A percentile compares a stretch with the other conserved stretches of the same genome.
phyloP scores from a whole-genome alignment of 2,113 vertebrate species.

The Isichthys henryi region DNA sequence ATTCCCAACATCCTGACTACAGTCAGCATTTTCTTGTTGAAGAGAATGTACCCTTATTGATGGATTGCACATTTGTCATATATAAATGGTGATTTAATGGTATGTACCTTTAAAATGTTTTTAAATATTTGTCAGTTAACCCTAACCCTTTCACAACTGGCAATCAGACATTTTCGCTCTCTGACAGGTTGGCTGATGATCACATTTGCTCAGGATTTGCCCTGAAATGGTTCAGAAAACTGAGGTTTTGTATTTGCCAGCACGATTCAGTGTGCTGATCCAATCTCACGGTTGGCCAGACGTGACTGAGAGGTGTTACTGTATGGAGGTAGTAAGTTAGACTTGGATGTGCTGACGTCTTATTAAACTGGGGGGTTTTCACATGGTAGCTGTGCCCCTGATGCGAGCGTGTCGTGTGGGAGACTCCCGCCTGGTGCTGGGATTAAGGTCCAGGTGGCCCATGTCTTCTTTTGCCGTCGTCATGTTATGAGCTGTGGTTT shows the following conservation, averaged over 20 bases:
- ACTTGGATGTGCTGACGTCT: not conserved
- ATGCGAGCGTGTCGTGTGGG: no score
- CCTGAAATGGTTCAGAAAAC: not conserved
- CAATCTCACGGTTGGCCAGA: not conserved
- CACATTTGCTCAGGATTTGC: not conserved
- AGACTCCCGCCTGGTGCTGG: not conserved
- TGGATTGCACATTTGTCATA: not conserved
- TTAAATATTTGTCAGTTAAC: no score
- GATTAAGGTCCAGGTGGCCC: not conserved
- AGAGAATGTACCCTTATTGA: not conserved
- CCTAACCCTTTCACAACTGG: not conserved
- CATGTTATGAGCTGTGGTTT: no score
- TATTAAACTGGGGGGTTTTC: not conserved
- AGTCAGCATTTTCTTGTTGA: not conserved
- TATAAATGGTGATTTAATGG: not conserved
- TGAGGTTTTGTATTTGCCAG: not conserved
- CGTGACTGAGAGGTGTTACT: not conserved
- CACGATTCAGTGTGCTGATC: not conserved
- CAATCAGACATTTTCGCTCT: not conserved
- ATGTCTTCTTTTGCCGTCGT: not conserved
- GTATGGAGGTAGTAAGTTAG: not conserved
- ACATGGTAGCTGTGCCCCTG: not conserved
- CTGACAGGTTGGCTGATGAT: not conserved
- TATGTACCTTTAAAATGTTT: not conserved
- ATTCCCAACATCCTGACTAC: not conserved